Evolutionary conservation across 2,888 invertebrate species (phyloP).

Genomic region (Idaea straminata): DNA sequence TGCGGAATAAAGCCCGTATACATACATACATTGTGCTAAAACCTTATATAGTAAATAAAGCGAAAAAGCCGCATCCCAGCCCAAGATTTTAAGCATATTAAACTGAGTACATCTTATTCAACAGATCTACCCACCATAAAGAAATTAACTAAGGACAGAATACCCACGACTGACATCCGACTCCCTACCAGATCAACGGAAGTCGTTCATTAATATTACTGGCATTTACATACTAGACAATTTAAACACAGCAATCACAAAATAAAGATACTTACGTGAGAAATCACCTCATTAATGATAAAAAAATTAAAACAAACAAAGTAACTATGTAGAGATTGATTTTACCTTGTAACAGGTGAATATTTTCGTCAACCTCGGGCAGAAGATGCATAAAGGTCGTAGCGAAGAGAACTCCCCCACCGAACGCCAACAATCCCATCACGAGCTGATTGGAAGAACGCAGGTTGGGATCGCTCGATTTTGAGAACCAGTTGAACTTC

Average conservation of each 20-base stretch:
- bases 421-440: conserved; percentile 85
- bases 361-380: conserved; percentile 88
- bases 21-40: too few relatives aligned
- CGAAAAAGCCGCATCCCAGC: not conserved
- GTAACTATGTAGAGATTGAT: conserved; percentile 7
- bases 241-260: not conserved
- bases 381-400: conserved; percentile 91
- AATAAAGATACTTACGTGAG: not conserved
- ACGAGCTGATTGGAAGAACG: conserved; percentile 76
- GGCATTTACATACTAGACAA: not conserved
- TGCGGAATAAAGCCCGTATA: too few relatives aligned
- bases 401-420: conserved; percentile 89
- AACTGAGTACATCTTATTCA: not conserved
- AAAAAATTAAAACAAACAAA: not conserved
- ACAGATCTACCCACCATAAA: not conserved
- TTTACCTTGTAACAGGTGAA: conserved; percentile 81
- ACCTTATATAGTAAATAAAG: not conserved
- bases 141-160: not conserved
- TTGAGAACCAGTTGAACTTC: conserved; percentile 82
- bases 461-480: conserved; percentile 62
- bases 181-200: not conserved
- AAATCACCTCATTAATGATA: not conserved
- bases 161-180: not conserved
- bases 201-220: not conserved
- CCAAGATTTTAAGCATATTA: not conserved